Evolutionary conservation across 2,888 invertebrate species (phyloP), one percentile per base, ranked within the genome.

Genomic region (Tetragonula carbonaria): DNA sequence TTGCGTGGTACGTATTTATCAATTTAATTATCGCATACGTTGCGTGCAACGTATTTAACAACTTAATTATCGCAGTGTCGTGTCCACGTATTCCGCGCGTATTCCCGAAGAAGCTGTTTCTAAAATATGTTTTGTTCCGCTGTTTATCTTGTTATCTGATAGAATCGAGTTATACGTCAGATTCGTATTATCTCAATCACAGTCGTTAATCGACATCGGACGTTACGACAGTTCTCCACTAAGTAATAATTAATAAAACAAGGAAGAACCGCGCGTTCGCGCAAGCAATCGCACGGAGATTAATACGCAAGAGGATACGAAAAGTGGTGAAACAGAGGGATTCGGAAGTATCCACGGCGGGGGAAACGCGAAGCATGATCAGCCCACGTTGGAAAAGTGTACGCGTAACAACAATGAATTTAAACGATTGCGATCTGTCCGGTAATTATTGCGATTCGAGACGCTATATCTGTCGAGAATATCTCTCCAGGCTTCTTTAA

Each of bases 401-500:
- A 70, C 80, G 75, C 76, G 85, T 74, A 85, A 77, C 66, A 82
- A 82, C 72, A 82, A 86, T 77, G 33, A 73, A 66, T 18, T 71
- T 70, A 55, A 72, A 78, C 62, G 86, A 86, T 85, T 74, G 71
- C 78, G 63, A 85, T 86, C 81, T 74, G 77, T 74, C 62, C 74
- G 76, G 67, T 80, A 88, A 88, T 81, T 80, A 78, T 82, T 66
- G 71, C 78, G 74, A 74, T 77, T 63, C 51, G 66, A 28, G 28
- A 67, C 51, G 55, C 33, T 77, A n/a, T 80, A 74, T 75, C 76
- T 50, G 71, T 80, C 66, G 78, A 68, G 84, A 82, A 76, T 53
- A 79, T 82, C 78, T 82, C 73, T 50, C 28, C 59, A 38, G 77
- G 67, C 67, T 59, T 67, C 2, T 55, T 67, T 53, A 51, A 75